Base-by-base conservation (phyloP, 2,888 invertebrate genomes). In the Cyrtodaria siliqua region DNA sequence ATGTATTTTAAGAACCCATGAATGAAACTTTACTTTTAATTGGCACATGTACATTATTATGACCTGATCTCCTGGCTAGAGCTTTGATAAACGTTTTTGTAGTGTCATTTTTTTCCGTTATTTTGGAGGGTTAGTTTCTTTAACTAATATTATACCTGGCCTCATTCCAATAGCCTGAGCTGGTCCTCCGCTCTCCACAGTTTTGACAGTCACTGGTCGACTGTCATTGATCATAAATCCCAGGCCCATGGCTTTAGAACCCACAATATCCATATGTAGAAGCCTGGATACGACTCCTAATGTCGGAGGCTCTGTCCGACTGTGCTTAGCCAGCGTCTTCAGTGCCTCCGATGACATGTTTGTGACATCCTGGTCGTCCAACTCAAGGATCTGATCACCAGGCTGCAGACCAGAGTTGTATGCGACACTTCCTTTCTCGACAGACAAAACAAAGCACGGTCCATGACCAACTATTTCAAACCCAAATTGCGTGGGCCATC, bases 401-500 rank as follows among this genome's bases (percentile, higher is more conserved):
- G 89, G 83, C 27, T 85, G 77, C 0, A 92, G 82, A 2, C 92
- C 92, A 6, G 92, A 90, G 44, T 86, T 80, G 68, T 88, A 87
- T 4, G 92, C 92, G 0, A 87, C 78, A 66, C 91, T 87, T 14
- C 86, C 89, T 64, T 86, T 83, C 42, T 90, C 90, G n/a, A 93
- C 91, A 53, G 78, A 68, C 18, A 87, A 78, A 24, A 93, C 90
- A 77, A 90, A 93, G 69, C 89, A 82, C 1, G 93, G 92, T 1
- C 92, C 92, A n/a, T 85, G 78, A 6, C 93, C 93, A 60, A 86
- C 82, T 26, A 93, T 89, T 60, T 87, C 88, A 80, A 93, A 93
- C 14, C 93, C 93, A 83, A 85, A 92, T 16, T 82, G 70, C 60
- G 87, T 86, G 3, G 92, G 93, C 92, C 93, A 93, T 47, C 83